These are phyloP conservation scores for Strigamia transsilvanica DNA, from an alignment of 2,888 invertebrate genomes.

Conservation along the genomic window DNA sequence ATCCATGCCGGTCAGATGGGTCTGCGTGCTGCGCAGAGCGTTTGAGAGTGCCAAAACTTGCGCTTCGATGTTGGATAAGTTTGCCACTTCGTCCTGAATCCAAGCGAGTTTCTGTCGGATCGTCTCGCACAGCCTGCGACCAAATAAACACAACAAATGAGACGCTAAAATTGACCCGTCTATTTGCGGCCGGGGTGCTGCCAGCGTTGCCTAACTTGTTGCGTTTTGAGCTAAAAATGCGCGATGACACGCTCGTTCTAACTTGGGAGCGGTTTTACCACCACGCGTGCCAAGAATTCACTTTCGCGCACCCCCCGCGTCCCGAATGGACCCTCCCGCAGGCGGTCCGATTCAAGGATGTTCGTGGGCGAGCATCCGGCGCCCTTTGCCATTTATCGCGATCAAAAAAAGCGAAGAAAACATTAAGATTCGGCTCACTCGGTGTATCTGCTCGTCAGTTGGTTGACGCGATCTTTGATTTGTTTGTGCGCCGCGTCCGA, in stretches of 20 bases:
- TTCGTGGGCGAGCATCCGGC: background rate
- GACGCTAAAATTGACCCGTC: background rate
- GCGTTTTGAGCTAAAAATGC: background rate
- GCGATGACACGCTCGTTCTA: background rate
- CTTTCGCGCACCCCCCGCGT: background rate
- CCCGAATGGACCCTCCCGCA: background rate
- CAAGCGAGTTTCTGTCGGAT: conserved; percentile 55
- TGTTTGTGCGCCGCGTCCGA: conserved; percentile 54
- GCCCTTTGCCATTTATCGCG: background rate
- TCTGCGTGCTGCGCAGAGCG: conserved; percentile 63
- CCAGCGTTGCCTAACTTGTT: background rate
- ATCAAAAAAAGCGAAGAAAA: background rate
- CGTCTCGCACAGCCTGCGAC: conserved; percentile 54
- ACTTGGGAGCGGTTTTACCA: background rate
- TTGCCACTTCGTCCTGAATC: conserved; percentile 55
- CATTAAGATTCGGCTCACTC: conserved; percentile 54
- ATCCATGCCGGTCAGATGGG: conserved; percentile 76
- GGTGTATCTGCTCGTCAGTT: conserved; percentile 55
- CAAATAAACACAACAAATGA: background rate
- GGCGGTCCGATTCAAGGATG: background rate
- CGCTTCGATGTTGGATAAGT: conserved; percentile 55
- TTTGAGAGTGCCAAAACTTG: conserved; percentile 52
- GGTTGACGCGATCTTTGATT: conserved; percentile 55
- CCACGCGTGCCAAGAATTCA: conserved; percentile 18
- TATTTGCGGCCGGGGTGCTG: background rate